These are phyloP conservation scores for Dissostichus mawsoni DNA, from an alignment of 2,113 vertebrate species.

Conservation along the genomic window DNA sequence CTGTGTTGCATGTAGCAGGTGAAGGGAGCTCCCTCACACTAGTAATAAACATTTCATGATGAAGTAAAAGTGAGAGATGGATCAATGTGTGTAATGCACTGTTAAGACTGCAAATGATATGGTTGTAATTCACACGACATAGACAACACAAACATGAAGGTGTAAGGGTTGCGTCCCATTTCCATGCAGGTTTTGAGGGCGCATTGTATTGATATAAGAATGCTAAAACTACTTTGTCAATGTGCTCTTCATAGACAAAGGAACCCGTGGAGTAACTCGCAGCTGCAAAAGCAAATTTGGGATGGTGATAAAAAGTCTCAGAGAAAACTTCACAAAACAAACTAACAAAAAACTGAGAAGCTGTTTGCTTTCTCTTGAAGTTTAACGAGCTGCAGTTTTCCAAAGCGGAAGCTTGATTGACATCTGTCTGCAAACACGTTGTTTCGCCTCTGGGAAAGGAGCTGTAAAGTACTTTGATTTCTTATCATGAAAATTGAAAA, in stretches of 20 bases:
- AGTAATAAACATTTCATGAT: conserved; percentile 20
- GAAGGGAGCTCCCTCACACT: conserved; percentile 31
- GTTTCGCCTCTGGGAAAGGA: neutral
- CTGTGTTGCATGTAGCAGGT: conserved; percentile 33
- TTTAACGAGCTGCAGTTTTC: conserved; percentile 1
- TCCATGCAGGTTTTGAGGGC: conserved; percentile 1
- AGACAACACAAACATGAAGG: conserved; percentile 24
- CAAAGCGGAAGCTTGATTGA: neutral
- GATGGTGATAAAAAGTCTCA: neutral
- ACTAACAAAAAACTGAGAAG: neutral
- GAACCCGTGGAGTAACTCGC: neutral
- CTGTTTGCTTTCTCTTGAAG: neutral
- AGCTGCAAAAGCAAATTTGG: neutral
- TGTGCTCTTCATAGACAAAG: neutral
- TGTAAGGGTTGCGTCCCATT: neutral
- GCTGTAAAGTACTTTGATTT: neutral
- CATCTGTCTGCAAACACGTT: neutral
- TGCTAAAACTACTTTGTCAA: neutral
- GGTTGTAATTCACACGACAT: conserved; percentile 25
- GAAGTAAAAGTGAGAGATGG: conserved; percentile 25
- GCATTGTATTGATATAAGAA: neutral
- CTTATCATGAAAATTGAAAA: neutral
- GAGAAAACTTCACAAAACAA: neutral
- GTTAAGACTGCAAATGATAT: conserved; percentile 12
- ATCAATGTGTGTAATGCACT: conserved; percentile 41